phyloP scores from a whole-genome alignment of 1,140 invertebrate genomes.

The Yoshiicerus persimilis region DNA sequence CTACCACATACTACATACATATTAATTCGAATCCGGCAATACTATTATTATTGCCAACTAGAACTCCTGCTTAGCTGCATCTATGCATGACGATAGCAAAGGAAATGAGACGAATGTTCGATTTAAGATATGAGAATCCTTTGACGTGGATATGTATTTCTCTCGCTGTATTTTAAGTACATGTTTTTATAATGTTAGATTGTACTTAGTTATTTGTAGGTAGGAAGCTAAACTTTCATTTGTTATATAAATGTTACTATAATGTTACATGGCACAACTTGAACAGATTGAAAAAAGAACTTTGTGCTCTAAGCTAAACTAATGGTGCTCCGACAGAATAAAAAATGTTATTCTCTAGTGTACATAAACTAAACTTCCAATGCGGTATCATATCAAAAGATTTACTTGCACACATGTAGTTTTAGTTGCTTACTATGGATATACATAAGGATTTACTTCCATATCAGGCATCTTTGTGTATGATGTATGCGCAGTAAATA shows the following conservation, averaged over 20 bases:
- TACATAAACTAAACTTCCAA: not conserved
- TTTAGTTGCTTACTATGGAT: not conserved
- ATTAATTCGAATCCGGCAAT: not conserved
- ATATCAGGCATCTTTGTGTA: not conserved
- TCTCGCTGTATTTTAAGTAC: not conserved
- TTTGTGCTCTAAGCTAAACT: not conserved
- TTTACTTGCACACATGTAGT: not conserved
- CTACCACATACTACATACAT: not conserved
- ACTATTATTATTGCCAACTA: not conserved
- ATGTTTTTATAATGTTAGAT: not conserved
- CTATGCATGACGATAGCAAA: not conserved
- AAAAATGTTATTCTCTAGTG: not conserved
- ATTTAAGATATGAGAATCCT: not conserved
- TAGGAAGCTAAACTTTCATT: not conserved
- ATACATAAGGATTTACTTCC: not conserved
- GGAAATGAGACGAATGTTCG: not conserved
- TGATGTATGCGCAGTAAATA: not conserved
- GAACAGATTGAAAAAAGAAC: not conserved
- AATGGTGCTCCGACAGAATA: constrained; percentile 1
- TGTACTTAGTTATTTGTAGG: not conserved
- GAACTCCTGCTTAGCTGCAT: not conserved
- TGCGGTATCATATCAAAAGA: constrained; percentile 28
- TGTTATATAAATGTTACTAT: not conserved
- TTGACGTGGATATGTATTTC: no score
- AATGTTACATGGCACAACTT: not conserved